These are phyloP conservation scores for Agriopis leucophaearia DNA, from an alignment of 2,888 invertebrate genomes.

Conservation along the genomic window DNA sequence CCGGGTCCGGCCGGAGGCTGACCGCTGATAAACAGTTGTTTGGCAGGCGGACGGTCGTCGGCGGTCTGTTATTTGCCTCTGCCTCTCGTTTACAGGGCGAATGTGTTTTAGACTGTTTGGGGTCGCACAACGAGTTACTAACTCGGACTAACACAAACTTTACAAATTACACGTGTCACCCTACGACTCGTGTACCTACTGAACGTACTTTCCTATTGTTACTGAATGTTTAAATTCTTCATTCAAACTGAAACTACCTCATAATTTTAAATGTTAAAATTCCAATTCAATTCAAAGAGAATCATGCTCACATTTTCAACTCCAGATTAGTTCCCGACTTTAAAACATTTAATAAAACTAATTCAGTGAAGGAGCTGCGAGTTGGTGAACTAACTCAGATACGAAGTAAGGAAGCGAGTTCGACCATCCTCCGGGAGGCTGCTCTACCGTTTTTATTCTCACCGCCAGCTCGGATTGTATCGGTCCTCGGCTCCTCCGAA, in stretches of 20 bases:
- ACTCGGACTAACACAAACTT: conserved; percentile 5
- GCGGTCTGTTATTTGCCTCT: conserved; percentile 23
- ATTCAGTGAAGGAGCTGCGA: conserved; percentile 3
- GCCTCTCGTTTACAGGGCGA: conserved; percentile 19
- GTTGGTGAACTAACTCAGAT: conserved; percentile 6
- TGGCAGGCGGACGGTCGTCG: conserved; percentile 3
- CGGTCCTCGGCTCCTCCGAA: conserved; percentile 15
- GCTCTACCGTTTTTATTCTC: conserved; percentile 13
- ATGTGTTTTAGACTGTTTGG: conserved; percentile 3
- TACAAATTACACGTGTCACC: conserved; percentile 15
- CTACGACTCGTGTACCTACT: background rate
- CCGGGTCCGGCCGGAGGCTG: conserved; percentile 5
- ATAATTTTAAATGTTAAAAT: background rate
- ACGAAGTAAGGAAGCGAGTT: background rate
- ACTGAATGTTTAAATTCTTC: background rate
- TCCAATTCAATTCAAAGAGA: background rate
- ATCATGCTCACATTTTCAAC: background rate
- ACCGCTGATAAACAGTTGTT: conserved; percentile 25
- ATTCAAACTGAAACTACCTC: background rate
- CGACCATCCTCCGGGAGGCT: conserved; percentile 11
- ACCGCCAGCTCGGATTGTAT: conserved; percentile 20
- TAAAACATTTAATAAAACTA: conserved; percentile 1
- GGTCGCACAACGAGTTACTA: background rate
- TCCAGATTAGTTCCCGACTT: background rate
- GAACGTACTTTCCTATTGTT: background rate